Evolutionary conservation across 2,113 vertebrate species (phyloP).

Genomic region (Halichoerus grypus): DNA sequence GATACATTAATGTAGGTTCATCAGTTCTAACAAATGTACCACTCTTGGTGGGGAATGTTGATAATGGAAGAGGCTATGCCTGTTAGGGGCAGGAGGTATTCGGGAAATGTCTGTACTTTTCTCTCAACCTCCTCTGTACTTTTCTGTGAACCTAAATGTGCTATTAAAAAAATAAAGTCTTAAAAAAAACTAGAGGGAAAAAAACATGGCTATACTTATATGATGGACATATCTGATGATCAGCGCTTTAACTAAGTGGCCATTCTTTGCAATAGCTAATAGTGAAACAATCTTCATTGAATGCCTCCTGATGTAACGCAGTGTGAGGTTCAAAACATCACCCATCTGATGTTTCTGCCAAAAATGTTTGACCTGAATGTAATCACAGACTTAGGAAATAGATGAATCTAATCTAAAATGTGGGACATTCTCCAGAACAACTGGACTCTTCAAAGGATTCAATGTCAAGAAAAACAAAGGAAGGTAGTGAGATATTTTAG

Average conservation of each 20-base stretch:
- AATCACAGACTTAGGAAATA: constrained; percentile 20
- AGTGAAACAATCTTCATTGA: neutral
- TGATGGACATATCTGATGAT: neutral
- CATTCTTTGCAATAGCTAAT: neutral
- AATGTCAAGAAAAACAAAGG: neutral
- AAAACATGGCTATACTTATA: neutral
- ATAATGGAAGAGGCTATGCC: neutral
- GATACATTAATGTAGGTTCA: neutral
- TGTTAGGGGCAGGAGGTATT: neutral
- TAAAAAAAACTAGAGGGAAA: neutral
- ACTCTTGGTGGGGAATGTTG: neutral
- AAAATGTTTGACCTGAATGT: neutral
- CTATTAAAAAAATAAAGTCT: neutral
- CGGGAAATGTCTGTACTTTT: neutral
- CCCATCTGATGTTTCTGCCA: neutral
- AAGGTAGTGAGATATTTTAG: neutral
- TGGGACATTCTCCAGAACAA: neutral
- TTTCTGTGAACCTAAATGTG: neutral
- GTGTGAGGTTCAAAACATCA: neutral
- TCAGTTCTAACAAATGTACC: neutral
- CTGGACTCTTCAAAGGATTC: neutral
- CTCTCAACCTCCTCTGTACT: neutral
- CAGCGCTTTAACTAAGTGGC: neutral
- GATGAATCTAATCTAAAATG: constrained; percentile 18
- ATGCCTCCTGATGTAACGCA: neutral